A percentile compares a stretch with the other conserved stretches of the same genome.
Conservation (phyloP, 2,888 invertebrate genomes). For the Caprella mutica region DNA sequence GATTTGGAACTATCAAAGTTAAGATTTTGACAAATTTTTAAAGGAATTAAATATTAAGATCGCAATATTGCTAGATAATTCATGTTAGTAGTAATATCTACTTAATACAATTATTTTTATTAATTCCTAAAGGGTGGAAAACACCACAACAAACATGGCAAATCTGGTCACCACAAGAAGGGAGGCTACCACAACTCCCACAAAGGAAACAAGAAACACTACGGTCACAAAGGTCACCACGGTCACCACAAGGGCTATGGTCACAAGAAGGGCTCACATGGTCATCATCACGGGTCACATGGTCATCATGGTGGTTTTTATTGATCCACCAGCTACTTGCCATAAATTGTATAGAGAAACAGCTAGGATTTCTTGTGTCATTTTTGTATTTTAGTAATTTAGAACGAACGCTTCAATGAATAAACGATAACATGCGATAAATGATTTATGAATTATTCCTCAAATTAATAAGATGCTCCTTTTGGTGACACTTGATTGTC, state of each 20-base stretch:
- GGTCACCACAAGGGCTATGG: conserved; percentile 10
- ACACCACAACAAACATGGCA: conserved; percentile 12
- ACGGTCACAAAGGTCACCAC: conserved; percentile 15
- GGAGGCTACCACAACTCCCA: conserved; percentile 10
- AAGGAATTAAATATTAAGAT: neutral
- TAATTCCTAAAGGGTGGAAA: conserved; percentile 6
- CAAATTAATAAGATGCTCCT: no score
- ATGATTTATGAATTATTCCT: no score
- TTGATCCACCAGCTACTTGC: no score
- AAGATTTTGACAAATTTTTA: no score
- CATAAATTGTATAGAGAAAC: no score
- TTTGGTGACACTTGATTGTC: no score
- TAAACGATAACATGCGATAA: no score
- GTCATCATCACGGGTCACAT: conserved; percentile 6
- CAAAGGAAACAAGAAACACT: conserved; percentile 9
- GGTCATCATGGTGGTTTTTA: neutral
- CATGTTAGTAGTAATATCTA: neutral
- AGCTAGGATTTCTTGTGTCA: no score
- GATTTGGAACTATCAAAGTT: neutral
- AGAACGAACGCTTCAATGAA: no score
- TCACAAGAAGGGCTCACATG: conserved; percentile 8
- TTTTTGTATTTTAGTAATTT: no score
- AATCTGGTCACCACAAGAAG: conserved; percentile 12
- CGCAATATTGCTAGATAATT: neutral
- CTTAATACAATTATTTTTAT: neutral